These are phyloP conservation scores for Alectoris magna DNA, from an alignment of 2,797 vertebrate genomes.

Conservation along the genomic window DNA sequence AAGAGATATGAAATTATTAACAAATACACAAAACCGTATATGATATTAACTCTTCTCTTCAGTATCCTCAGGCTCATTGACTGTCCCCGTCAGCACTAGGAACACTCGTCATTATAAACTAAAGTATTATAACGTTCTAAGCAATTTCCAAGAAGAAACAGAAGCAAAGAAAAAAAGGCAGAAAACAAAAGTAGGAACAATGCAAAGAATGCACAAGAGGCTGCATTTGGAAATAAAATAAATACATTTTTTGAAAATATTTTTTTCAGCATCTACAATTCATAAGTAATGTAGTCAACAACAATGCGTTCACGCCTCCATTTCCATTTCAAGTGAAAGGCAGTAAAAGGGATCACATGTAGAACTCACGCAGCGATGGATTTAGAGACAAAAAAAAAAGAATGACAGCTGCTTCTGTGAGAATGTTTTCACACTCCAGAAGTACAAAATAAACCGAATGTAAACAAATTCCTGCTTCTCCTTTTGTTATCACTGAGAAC, in stretches of 20 bases:
- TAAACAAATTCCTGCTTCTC: background rate
- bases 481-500: background rate
- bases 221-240: background rate
- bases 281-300: background rate
- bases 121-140: background rate
- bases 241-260: background rate
- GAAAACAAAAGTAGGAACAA: background rate
- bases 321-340: background rate
- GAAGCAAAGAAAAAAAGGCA: background rate
- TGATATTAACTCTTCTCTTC: background rate
- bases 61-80: background rate
- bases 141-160: background rate
- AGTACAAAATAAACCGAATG: background rate
- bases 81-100: background rate
- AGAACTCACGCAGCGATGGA: background rate
- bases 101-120: background rate
- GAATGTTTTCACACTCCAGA: background rate
- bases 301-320: background rate
- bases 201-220: background rate
- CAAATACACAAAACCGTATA: background rate
- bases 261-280: background rate
- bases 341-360: background rate
- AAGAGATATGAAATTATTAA: background rate
- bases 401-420: background rate
- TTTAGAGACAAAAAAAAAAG: background rate